These are phyloP conservation scores for Megalopta genalis DNA, from an alignment of 1,140 invertebrate genomes.

Conservation along the genomic window DNA sequence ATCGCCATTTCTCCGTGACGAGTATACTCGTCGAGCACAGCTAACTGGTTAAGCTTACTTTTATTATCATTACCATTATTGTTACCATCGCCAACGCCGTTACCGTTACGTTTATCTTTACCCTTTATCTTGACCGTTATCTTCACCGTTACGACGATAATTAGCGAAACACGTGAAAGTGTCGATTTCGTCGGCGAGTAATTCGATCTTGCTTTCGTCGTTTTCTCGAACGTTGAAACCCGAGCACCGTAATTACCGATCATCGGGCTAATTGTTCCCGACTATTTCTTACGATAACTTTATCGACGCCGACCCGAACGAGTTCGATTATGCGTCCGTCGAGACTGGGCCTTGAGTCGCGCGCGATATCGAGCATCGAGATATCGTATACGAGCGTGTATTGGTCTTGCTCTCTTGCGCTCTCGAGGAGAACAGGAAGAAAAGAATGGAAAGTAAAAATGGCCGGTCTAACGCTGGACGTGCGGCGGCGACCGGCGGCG, in stretches of 20 bases:
- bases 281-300: constrained; percentile 33
- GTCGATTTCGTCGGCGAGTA: too few relatives aligned
- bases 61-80: too few relatives aligned
- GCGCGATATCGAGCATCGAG: not conserved
- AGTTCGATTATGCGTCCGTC: constrained; percentile 19
- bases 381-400: not conserved
- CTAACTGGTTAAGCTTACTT: too few relatives aligned
- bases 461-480: constrained; percentile 1
- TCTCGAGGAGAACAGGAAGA: not conserved
- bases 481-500: not conserved
- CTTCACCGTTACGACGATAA: too few relatives aligned
- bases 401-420: not conserved
- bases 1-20: too few relatives aligned
- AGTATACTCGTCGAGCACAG: too few relatives aligned
- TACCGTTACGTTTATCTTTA: too few relatives aligned
- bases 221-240: too few relatives aligned
- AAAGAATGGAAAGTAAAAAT: constrained; percentile 27
- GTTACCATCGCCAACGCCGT: too few relatives aligned
- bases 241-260: constrained; percentile 18
- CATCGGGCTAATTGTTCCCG: constrained; percentile 16
- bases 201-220: too few relatives aligned
- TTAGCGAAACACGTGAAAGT: too few relatives aligned
- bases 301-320: constrained; percentile 25
- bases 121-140: too few relatives aligned
- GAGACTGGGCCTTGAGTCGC: not conserved